Conservation (phyloP, 1,140 invertebrate species). For the Atta texana region DNA sequence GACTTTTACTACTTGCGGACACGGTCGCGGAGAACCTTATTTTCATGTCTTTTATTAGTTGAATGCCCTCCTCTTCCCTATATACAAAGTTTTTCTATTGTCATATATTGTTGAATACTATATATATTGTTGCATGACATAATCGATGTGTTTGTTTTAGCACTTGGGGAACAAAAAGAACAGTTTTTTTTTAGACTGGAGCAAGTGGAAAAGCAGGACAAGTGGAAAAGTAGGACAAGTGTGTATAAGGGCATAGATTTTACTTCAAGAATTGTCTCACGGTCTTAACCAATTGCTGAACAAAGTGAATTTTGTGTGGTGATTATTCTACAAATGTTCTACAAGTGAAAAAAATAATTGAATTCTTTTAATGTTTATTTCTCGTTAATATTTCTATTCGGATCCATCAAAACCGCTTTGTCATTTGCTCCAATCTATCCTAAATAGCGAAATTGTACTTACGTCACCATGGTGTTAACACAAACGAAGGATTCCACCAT, state of each 20-base stretch:
- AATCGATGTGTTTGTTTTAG: background rate
- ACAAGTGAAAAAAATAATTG: background rate
- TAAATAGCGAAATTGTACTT: slow-evolving; percentile 76
- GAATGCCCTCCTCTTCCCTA: slow-evolving; percentile 89
- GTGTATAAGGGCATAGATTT: background rate
- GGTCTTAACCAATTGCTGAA: background rate
- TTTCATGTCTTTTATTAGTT: slow-evolving; percentile 91
- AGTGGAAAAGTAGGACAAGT: background rate
- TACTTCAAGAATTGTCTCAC: background rate
- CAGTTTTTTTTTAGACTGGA: background rate
- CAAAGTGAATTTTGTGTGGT: background rate
- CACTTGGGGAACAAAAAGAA: background rate
- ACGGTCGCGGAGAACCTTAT: slow-evolving; percentile 89
- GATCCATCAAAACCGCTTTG: background rate
- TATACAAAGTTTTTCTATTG: slow-evolving; percentile 51
- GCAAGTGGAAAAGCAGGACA: background rate
- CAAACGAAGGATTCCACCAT: slow-evolving; percentile 93
- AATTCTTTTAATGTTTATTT: background rate
- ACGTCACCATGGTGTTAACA: slow-evolving; percentile 92
- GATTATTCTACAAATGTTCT: background rate
- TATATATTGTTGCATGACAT: background rate
- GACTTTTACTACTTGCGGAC: slow-evolving; percentile 33
- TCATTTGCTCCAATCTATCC: background rate
- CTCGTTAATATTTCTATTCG: background rate
- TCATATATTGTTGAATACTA: too few relatives aligned